Evolutionary conservation across 2,888 invertebrate genomes (phyloP).

Genomic region (Octodonta nipae): DNA sequence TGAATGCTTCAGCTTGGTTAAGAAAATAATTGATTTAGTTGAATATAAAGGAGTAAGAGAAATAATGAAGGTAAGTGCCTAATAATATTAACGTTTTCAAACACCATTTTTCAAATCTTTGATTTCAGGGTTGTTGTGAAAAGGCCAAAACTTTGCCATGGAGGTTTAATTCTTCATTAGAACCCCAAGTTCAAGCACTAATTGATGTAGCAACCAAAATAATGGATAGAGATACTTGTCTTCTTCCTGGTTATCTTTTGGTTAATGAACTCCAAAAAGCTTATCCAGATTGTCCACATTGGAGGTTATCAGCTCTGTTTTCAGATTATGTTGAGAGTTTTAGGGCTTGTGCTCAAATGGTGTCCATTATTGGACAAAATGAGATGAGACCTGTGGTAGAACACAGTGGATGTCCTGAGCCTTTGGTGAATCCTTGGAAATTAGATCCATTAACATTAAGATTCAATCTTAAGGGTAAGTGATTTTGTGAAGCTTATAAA

Average conservation of each 20-base stretch:
- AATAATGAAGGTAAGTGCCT: constrained; percentile 63
- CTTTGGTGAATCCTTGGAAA: constrained; percentile 84
- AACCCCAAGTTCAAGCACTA: constrained; percentile 69
- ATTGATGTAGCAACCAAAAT: constrained; percentile 75
- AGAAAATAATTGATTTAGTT: constrained; percentile 75
- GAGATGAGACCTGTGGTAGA: constrained; percentile 90
- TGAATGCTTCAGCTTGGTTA: constrained; percentile 70
- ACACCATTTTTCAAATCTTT: neutral
- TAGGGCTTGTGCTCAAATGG: constrained; percentile 87
- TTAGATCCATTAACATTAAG: constrained; percentile 69
- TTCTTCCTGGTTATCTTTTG: constrained; percentile 87
- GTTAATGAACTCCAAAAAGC: constrained; percentile 89
- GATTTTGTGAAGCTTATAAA: too few relatives aligned
- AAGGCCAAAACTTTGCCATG: constrained; percentile 73
- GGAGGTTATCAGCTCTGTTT: constrained; percentile 78
- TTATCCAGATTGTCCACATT: constrained; percentile 80
- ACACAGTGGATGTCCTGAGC: constrained; percentile 80
- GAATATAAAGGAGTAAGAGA: constrained; percentile 91
- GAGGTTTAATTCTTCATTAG: constrained; percentile 62
- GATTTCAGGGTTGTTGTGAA: constrained; percentile 62
- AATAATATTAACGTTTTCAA: neutral
- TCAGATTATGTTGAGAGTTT: constrained; percentile 87
- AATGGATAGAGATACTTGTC: constrained; percentile 81
- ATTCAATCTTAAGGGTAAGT: constrained; percentile 50
- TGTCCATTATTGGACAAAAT: constrained; percentile 79